Percentiles rank a stretch among this genome's conserved stretches.
phyloP scores from a whole-genome alignment of 2,888 invertebrate species.

The Dromius quadrimaculatus region DNA sequence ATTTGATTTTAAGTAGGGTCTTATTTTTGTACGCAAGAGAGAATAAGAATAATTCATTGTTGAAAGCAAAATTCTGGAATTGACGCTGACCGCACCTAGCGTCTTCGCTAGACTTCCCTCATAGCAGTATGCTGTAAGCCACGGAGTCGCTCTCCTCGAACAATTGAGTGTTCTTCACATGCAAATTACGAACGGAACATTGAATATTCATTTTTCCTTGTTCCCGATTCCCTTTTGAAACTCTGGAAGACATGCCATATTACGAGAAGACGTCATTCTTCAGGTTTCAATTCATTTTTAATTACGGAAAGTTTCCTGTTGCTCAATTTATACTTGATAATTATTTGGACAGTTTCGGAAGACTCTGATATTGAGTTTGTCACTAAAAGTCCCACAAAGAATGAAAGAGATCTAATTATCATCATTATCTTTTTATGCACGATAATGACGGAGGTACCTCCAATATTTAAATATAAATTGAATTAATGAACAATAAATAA shows the following conservation, averaged over 20 bases:
- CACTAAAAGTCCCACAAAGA: no score
- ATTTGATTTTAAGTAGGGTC: no score
- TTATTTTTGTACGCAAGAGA: no score
- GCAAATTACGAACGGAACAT: slow-evolving; percentile 46
- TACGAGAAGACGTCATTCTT: slow-evolving; percentile 29
- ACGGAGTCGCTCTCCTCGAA: slow-evolving; percentile 10
- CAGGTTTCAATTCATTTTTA: slow-evolving; percentile 31
- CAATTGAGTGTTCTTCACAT: slow-evolving; percentile 48
- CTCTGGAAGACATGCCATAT: slow-evolving; percentile 36
- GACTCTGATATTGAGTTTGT: no score
- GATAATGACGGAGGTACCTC: no score
- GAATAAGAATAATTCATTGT: no score
- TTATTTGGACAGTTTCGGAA: slow-evolving; percentile 18
- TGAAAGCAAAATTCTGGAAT: background rate
- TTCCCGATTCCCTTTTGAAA: slow-evolving; percentile 13
- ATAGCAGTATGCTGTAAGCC: slow-evolving; percentile 8
- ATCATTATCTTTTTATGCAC: no score
- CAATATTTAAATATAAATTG: no score
- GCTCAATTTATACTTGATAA: slow-evolving; percentile 24
- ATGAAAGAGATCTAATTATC: no score
- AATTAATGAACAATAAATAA: no score
- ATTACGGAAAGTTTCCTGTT: slow-evolving; percentile 8
- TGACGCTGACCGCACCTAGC: slow-evolving; percentile 17
- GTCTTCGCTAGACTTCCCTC: no score
- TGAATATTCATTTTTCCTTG: slow-evolving; percentile 52